Conservation (phyloP, 2,113 vertebrate genomes). For the Neogobius melanostomus region DNA sequence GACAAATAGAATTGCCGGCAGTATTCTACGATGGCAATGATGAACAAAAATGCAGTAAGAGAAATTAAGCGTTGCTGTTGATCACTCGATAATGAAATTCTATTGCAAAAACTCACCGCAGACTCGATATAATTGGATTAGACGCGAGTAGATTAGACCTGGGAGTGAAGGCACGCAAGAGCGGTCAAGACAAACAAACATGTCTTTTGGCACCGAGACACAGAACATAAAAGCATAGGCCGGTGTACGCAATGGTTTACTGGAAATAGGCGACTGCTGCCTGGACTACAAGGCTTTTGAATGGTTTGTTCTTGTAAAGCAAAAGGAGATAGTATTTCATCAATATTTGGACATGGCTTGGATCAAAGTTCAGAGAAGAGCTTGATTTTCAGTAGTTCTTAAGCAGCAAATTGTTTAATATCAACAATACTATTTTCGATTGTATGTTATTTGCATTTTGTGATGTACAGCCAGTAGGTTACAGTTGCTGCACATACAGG, state of each 20-base stretch:
- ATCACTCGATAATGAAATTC: constrained; percentile 2
- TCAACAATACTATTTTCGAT: too few species aligned
- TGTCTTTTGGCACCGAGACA: constrained; percentile 2
- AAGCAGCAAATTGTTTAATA: too few species aligned
- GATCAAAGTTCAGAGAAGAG: too few species aligned
- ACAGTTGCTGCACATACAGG: too few species aligned
- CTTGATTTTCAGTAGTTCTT: too few species aligned
- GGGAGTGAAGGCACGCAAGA: neutral
- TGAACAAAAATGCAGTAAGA: constrained; percentile 6
- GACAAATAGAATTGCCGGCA: neutral
- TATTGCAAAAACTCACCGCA: neutral
- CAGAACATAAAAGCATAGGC: neutral
- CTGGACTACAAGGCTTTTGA: too few species aligned
- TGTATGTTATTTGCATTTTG: too few species aligned
- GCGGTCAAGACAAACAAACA: neutral
- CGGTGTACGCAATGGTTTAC: neutral
- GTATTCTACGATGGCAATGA: neutral
- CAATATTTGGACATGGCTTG: too few species aligned
- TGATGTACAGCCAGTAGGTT: too few species aligned
- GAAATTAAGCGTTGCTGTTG: neutral
- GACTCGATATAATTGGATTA: neutral
- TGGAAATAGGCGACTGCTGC: neutral
- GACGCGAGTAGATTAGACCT: neutral
- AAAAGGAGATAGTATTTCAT: too few species aligned
- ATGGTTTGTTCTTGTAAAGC: too few species aligned